Conservation (phyloP, 1,140 invertebrate species). For the Ditylenchus dipsaci region DNA sequence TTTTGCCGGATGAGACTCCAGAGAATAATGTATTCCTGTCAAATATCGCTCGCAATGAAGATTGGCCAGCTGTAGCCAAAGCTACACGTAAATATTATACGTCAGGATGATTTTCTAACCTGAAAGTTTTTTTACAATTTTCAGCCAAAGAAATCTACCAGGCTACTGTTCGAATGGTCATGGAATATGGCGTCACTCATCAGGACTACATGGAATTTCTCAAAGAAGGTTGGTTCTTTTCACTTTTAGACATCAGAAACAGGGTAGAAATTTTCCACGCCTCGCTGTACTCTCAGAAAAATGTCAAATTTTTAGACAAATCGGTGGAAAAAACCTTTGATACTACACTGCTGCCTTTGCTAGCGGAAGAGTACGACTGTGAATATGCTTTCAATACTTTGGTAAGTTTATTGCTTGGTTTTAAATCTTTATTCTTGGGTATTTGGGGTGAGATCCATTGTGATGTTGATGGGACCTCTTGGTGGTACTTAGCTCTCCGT, state of each 20-base stretch:
- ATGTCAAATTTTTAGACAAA: not conserved
- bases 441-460: too few relatives aligned
- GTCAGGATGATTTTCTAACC: not conserved
- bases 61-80: slow-evolving; percentile 49
- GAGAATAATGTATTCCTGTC: slow-evolving; percentile 52
- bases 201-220: slow-evolving; percentile 51
- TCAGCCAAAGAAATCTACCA: slow-evolving; percentile 55
- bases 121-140: slow-evolving; percentile 21
- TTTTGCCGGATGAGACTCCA: slow-evolving; percentile 51
- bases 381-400: slow-evolving; percentile 54
- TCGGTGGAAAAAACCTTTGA: slow-evolving; percentile 38
- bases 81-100: slow-evolving; percentile 34
- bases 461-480: slow-evolving; percentile 52
- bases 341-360: slow-evolving; percentile 46
- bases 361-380: slow-evolving; percentile 53
- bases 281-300: not conserved
- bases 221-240: slow-evolving; percentile 39
- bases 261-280: not conserved
- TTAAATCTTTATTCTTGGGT: too few relatives aligned
- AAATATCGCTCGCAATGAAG: slow-evolving; percentile 48
- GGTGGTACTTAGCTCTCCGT: too few relatives aligned
- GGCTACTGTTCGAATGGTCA: slow-evolving; percentile 51
- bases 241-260: too few relatives aligned
- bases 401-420: not conserved
- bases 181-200: slow-evolving; percentile 54